Percentiles rank a stretch among this genome's conserved stretches.
These are phyloP conservation scores for Sinelater perroti DNA, from an alignment of 2,888 invertebrate genomes.

Conservation along the genomic window DNA sequence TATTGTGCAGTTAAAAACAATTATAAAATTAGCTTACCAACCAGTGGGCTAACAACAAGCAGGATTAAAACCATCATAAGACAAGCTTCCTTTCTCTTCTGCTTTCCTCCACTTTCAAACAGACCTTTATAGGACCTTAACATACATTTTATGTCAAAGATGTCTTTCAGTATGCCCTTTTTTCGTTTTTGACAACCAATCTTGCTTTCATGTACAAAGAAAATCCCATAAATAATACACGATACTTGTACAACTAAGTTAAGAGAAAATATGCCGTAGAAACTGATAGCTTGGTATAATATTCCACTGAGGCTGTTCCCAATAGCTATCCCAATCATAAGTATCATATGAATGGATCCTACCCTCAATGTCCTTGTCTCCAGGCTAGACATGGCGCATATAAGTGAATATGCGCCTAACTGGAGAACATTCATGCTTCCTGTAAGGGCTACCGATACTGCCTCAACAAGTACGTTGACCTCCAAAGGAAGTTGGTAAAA, in stretches of 20 bases:
- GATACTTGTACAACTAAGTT: constrained; percentile 60
- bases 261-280: constrained; percentile 65
- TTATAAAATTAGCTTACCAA: too few relatives aligned
- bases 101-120: constrained; percentile 62
- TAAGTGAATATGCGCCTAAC: constrained; percentile 68
- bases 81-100: constrained; percentile 61
- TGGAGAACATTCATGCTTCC: constrained; percentile 67
- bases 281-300: constrained; percentile 60
- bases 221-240: constrained; percentile 63
- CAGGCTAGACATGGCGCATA: constrained; percentile 66
- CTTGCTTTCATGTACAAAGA: constrained; percentile 58
- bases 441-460: constrained; percentile 64
- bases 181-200: constrained; percentile 53
- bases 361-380: constrained; percentile 68
- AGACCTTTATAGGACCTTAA: constrained; percentile 64
- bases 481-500: constrained; percentile 66
- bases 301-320: constrained; percentile 64
- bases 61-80: constrained; percentile 62
- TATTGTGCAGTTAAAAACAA: too few relatives aligned
- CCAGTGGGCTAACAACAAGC: constrained; percentile 65
- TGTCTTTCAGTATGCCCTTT: constrained; percentile 47
- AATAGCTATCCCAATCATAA: constrained; percentile 63
- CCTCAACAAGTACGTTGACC: constrained; percentile 64
- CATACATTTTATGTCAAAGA: constrained; percentile 62
- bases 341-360: constrained; percentile 66